Evolutionary conservation across 2,113 vertebrate species (phyloP).

Genomic region (Geococcyx californianus): DNA sequence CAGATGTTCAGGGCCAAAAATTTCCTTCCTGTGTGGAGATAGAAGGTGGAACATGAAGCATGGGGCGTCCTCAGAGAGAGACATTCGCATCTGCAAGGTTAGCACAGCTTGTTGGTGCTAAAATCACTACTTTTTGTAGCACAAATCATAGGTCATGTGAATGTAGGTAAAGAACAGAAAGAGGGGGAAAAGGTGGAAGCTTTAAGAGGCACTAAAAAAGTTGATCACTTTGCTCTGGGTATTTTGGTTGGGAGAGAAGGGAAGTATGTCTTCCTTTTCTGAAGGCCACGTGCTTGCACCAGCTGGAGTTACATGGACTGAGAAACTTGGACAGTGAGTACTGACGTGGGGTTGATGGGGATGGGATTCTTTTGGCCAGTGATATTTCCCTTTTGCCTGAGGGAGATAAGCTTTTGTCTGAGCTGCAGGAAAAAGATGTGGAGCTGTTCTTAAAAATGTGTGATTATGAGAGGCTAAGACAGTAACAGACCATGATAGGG

Average conservation of each 20-base stretch:
- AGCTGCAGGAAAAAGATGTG: background rate
- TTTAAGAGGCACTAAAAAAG: background rate
- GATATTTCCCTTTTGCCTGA: accelerated
- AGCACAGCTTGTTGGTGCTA: background rate
- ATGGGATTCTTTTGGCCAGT: background rate
- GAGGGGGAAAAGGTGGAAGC: background rate
- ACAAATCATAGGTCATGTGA: accelerated
- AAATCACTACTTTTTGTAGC: background rate
- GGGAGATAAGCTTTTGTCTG: background rate
- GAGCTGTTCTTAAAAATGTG: background rate
- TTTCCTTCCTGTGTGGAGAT: accelerated
- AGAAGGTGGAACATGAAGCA: accelerated
- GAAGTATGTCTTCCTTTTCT: background rate
- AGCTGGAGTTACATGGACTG: background rate
- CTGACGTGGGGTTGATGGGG: background rate
- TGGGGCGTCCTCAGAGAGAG: accelerated
- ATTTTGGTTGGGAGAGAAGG: background rate
- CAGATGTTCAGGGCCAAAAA: background rate
- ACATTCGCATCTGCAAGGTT: background rate
- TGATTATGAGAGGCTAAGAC: background rate
- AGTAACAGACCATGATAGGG: background rate
- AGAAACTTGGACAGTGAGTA: accelerated
- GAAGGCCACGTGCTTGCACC: background rate
- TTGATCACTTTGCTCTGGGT: accelerated
- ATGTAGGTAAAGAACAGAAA: no score